phyloP scores from a whole-genome alignment of 2,888 invertebrate genomes.

The Catonia carolina region DNA sequence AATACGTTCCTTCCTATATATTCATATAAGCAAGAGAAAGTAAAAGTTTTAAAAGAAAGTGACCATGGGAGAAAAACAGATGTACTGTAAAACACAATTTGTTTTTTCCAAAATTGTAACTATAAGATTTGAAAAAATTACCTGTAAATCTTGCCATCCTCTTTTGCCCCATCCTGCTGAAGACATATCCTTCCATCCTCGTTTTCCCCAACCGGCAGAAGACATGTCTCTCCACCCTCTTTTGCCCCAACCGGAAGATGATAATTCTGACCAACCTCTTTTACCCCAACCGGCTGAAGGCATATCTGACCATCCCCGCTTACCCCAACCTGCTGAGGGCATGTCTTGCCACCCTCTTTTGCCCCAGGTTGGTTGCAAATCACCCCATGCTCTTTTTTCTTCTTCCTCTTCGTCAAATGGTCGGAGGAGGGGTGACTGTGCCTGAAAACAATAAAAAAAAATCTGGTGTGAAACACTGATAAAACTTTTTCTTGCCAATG shows the following conservation, averaged over 20 bases:
- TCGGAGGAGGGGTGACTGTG: constrained; percentile 4
- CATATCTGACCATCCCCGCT: constrained; percentile 52
- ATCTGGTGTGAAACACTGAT: too few species aligned
- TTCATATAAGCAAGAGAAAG: too few species aligned
- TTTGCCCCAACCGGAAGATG: constrained; percentile 50
- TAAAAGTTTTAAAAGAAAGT: too few species aligned
- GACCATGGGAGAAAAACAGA: too few species aligned
- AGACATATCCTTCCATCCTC: constrained; percentile 53
- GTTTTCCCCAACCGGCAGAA: constrained; percentile 46
- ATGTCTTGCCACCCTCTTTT: constrained; percentile 51
- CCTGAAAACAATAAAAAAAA: too few species aligned
- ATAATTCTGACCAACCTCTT: constrained; percentile 50
- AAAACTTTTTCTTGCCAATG: too few species aligned
- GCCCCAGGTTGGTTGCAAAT: constrained; percentile 40
- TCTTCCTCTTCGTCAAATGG: constrained; percentile 40
- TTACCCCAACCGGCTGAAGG: constrained; percentile 44
- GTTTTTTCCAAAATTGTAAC: too few species aligned
- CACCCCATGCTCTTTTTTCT: constrained; percentile 39
- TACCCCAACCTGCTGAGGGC: constrained; percentile 45
- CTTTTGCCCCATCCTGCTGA: constrained; percentile 44
- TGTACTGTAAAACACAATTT: too few species aligned
- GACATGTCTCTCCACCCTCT: constrained; percentile 41
- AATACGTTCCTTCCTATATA: too few species aligned
- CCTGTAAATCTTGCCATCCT: constrained; percentile 38
- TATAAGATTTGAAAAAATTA: too few species aligned